Base-by-base conservation (phyloP, 2,888 invertebrate species). In the Achlya flavicornis region DNA sequence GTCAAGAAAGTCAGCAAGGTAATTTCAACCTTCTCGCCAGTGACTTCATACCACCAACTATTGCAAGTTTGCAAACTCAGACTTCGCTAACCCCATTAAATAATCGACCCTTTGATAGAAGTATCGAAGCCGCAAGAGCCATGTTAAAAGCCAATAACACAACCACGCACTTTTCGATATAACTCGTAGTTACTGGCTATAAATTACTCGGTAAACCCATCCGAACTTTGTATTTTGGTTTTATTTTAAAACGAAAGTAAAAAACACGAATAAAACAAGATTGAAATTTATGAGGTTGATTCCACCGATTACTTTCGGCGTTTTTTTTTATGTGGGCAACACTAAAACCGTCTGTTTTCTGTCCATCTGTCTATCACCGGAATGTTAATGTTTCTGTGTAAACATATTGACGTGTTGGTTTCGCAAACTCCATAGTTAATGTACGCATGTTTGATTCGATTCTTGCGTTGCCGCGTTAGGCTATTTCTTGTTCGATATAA, bases 331-430 rank as follows among this genome's bases (percentile, higher is more conserved):
- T 53, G 53, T 53, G 53, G 53, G 19, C 53, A 6, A 19, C 53
- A 53, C 53, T 53, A 53, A 53, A 53, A 53, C 53, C 19, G 53
- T 53, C 53, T 53, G 53, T 53, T 53, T 53, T 53, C 53, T 53
- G 19, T 53, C 53, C 19, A 53, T 53, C 53, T 53, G 53, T 53
- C 53, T 53, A 53, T 53, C 53, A 53, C 19, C 53, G 10, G 19
- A 10, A 53, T 53, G 53, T 53, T 53, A 19, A 16, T 53, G 16
- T 53, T 14, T 53, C 53, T 10, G 10, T 19, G 53, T 53, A 53
- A 53, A 53, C 53, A 53, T 1, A 53, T 53, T 14, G 19, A 53
- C 19, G 53, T 16, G 19, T 53, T 43, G n/a, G 48, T 53, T 53
- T 53, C n/a, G 53, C 53, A n/a, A 53, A n/a, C 4, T 10, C 10